Evolutionary conservation across 2,888 invertebrate genomes (phyloP), one percentile per base, ranked within the genome.

Genomic region (Lapara coniferarum): DNA sequence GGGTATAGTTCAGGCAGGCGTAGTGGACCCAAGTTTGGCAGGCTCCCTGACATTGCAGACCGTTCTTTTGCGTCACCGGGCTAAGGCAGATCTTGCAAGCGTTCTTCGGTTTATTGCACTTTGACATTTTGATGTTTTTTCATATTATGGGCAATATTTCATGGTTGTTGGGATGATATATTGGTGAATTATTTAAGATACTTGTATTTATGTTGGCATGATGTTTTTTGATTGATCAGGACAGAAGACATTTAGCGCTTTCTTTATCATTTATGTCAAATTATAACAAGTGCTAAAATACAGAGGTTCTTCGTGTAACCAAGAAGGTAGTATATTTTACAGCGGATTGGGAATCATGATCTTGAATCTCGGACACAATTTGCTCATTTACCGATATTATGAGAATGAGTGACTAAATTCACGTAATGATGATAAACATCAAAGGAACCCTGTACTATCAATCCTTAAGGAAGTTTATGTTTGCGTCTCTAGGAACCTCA

Each of bases 81-180:
- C 78, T 75, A n/a, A 87, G 73, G 73, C 93, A 93, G 71, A 93
- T 87, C 75, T 90, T 91, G 80, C 93, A 93, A 1, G 88, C 86
- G 66, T 89, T 89, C 77, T 88, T 88, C 10, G 80, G 78, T 81
- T 86, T 89, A 66, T 70, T 80, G 72, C 86, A 85, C 81, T 81
- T 82, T 78, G 82, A 75, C 88, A 87, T 88, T 76, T 72, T 85
- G 75, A 72, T 71, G 68, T 66, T 70, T 69, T 63, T 70, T 57
- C 51, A 12, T 30, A 8, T 6, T 63, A 46, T 52, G 25, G 10
- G 6, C 59, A 69, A 67, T 70, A 70, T 74, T 30, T 67, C 16
- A 66, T 70, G 59, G 68, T 30, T 52, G 66, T 68, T 67, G 71
- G 71, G 10, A 16, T 63, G 16, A 0, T 6, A 19, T 2, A 7